Evolutionary conservation across 2,888 invertebrate species (phyloP).

Genomic region (Eristalis intricaria): DNA sequence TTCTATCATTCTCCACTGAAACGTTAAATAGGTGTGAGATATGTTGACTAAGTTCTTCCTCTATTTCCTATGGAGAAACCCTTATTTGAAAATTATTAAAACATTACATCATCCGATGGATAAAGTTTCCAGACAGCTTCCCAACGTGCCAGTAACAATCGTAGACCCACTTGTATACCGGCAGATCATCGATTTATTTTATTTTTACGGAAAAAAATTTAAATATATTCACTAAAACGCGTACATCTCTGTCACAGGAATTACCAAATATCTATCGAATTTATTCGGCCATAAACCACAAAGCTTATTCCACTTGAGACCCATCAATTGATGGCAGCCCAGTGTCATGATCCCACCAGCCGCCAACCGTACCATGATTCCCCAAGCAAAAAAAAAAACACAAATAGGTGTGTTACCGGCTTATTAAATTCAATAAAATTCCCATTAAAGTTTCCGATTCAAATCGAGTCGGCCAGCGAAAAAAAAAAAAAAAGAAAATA

Average conservation of each 20-base stretch:
- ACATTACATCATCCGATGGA: too few relatives aligned
- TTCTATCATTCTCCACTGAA: too few relatives aligned
- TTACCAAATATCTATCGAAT: constrained; percentile 54
- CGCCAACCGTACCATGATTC: constrained; percentile 9
- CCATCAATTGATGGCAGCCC: constrained; percentile 33
- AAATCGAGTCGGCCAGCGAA: constrained; percentile 12
- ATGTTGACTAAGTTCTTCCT: too few relatives aligned
- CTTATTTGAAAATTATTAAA: too few relatives aligned
- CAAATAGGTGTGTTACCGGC: constrained; percentile 54
- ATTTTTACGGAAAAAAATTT: background rate
- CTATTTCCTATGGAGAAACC: too few relatives aligned
- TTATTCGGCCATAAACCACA: constrained; percentile 50
- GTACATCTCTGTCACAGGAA: constrained; percentile 46
- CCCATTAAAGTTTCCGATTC: constrained; percentile 59
- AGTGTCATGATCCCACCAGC: background rate
- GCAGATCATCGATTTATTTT: background rate
- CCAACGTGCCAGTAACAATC: too few relatives aligned
- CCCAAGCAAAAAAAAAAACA: constrained; percentile 19
- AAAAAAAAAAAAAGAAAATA: constrained; percentile 8
- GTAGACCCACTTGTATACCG: background rate
- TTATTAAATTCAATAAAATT: constrained; percentile 68
- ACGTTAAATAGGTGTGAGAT: too few relatives aligned
- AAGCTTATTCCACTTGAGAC: constrained; percentile 33
- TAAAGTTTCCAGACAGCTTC: too few relatives aligned
- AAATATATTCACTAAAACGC: constrained; percentile 6